These are phyloP conservation scores for Trichogramma dendrolimi DNA, from an alignment of 2,888 invertebrate species.

Conservation along the genomic window DNA sequence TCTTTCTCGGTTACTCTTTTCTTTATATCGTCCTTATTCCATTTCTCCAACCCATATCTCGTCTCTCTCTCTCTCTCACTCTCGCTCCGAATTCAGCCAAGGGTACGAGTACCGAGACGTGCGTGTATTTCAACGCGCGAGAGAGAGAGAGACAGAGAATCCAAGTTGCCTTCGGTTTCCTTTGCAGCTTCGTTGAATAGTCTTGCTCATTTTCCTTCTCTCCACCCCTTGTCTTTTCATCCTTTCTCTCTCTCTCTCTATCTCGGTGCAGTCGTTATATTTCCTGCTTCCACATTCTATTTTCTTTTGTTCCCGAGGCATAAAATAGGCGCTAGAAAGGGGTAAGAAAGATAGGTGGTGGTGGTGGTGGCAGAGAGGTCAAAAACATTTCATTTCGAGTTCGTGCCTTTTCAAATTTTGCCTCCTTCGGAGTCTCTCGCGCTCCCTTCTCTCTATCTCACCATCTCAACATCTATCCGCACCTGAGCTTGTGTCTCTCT, in stretches of 20 bases:
- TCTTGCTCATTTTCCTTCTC: conserved; percentile 7
- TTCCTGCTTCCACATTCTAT: conserved; percentile 8
- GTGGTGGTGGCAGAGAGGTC: no score
- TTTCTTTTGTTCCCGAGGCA: conserved; percentile 20
- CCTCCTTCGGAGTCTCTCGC: conserved; percentile 8
- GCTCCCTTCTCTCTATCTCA: conserved; percentile 11
- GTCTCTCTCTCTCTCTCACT: conserved; percentile 4
- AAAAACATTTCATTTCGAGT: no score
- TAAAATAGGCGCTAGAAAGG: no score
- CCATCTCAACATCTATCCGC: conserved; percentile 8
- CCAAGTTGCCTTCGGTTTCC: conserved; percentile 22
- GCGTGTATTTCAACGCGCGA: background rate
- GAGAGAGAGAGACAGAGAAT: background rate
- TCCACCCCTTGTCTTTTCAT: no score
- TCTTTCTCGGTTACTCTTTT: conserved; percentile 1
- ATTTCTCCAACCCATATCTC: conserved; percentile 1
- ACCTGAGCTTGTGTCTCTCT: conserved; percentile 4
- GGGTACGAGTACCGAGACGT: background rate
- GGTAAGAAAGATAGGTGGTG: no score
- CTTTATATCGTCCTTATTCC: background rate
- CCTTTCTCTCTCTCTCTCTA: background rate
- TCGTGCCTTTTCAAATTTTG: no score
- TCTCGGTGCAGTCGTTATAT: background rate
- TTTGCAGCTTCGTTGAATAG: conserved; percentile 22
- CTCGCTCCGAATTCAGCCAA: conserved; percentile 4